phyloP scores from a whole-genome alignment of 1,140 invertebrate genomes.

The Trichomalopsis sarcophagae region DNA sequence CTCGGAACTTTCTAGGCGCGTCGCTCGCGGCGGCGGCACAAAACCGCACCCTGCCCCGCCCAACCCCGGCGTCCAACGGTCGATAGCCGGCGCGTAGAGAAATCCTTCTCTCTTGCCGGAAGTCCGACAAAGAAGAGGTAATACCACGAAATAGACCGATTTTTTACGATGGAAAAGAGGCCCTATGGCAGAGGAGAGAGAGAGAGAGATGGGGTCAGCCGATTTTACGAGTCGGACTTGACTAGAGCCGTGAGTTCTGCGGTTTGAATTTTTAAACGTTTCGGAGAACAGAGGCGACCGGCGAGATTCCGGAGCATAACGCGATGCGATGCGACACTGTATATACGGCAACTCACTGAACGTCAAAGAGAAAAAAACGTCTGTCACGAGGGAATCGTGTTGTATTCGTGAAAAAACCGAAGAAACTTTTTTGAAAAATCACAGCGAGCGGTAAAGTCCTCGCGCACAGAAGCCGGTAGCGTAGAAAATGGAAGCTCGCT shows the following conservation, averaged over 20 bases:
- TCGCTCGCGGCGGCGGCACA: constrained; percentile 52
- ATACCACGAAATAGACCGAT: too few species aligned
- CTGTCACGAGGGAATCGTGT: too few species aligned
- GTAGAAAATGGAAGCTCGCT: constrained; percentile 43
- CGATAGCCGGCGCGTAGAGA: constrained; percentile 59
- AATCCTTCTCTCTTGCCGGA: constrained; percentile 33
- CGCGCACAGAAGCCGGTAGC: neutral
- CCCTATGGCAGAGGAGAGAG: too few species aligned
- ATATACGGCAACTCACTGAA: too few species aligned
- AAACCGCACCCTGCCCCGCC: constrained; percentile 74
- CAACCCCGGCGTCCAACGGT: constrained; percentile 68
- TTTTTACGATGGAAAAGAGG: too few species aligned
- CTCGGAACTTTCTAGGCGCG: constrained; percentile 62
- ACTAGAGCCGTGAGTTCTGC: too few species aligned
- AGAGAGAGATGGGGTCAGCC: too few species aligned
- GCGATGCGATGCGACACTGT: neutral
- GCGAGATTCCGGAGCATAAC: neutral
- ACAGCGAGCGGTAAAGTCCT: neutral
- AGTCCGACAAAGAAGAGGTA: constrained; percentile 31
- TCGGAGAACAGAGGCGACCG: neutral
- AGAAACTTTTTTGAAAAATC: too few species aligned
- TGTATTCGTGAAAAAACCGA: too few species aligned
- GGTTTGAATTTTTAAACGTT: neutral
- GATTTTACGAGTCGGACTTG: too few species aligned
- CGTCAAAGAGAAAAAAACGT: too few species aligned